Base-by-base conservation (phyloP, 2,888 invertebrate species). In the Perizoma flavofasciatum region DNA sequence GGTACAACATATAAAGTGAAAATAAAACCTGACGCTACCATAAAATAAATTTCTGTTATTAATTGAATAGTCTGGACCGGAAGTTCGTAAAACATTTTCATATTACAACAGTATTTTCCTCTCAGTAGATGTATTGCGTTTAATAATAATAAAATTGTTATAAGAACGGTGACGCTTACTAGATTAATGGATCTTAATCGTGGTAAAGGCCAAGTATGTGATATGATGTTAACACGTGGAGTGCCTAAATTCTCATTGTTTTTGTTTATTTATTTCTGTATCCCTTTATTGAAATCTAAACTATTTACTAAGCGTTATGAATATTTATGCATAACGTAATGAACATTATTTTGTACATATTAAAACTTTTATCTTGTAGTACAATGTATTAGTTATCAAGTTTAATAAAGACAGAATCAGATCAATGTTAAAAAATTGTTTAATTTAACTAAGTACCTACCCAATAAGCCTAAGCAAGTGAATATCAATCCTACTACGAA, bases 161-260 rank as follows among this genome's bases (percentile, higher is more conserved):
- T 83, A 88, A 87, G 84, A 85, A 87, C 79, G 88, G 85, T 89
- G 81, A 92, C 91, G 91, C 91, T 92, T 92, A 92, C 81, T 92
- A 91, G 91, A 78, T 76, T 89, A 86, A 85, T 81, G 79, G 79
- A 77, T 83, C 79, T 78, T 77, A 68, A 76, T 76, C 74, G 79
- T 79, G 81, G 79, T 83, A 82, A 6, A 37, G 37, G 81, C 84
- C 82, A 84, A 82, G 83, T 85, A 87, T 92, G 91, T 91, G 91
- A 92, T 92, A 91, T 84, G 85, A 85, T 78, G 82, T 83, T 75
- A 83, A 86, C 82, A 88, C 82, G 86, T 86, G 86, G 89, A 88
- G 91, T 92, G 91, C 91, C 91, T 91, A 89, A 88, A 88, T 85
- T 89, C 85, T 88, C 80, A 82, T 85, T 82, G 76, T 75, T 83